Conservation (phyloP, 1,140 invertebrate species). For the Drosophila asahinai region DNA sequence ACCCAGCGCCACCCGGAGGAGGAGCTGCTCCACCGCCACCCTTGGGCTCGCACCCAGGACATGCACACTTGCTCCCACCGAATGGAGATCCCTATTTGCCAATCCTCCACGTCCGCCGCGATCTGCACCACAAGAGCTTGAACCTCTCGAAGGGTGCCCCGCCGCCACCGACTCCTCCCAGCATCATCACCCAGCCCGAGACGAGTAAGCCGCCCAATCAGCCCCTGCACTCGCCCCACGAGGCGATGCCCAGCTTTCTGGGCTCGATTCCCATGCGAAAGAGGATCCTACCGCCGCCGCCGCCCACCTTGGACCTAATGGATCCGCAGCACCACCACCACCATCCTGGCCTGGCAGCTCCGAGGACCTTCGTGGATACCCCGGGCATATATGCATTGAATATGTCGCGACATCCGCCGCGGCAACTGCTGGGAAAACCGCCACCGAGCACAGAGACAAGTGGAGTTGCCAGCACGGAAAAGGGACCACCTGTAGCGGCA, state of each 20-base stretch:
- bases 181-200: slow-evolving; percentile 83
- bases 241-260: slow-evolving; percentile 86
- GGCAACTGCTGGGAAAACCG: slow-evolving; percentile 63
- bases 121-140: slow-evolving; percentile 88
- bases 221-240: slow-evolving; percentile 84
- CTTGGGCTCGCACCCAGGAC: slow-evolving; percentile 6
- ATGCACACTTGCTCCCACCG: slow-evolving; percentile 55
- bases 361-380: slow-evolving; percentile 55
- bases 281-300: slow-evolving; percentile 81
- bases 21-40: slow-evolving; percentile 20
- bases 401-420: slow-evolving; percentile 71
- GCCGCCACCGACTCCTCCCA: slow-evolving; percentile 50
- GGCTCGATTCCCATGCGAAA: slow-evolving; percentile 87
- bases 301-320: slow-evolving; percentile 36
- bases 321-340: slow-evolving; percentile 47
- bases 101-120: slow-evolving; percentile 90
- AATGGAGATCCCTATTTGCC: slow-evolving; percentile 86
- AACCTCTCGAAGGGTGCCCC: slow-evolving; percentile 55
- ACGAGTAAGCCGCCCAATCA: slow-evolving; percentile 64
- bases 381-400: slow-evolving; percentile 67
- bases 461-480: slow-evolving; percentile 30
- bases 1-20: slow-evolving; percentile 19
- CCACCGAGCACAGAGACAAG: slow-evolving; percentile 46
- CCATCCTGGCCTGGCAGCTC: slow-evolving; percentile 38
- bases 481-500: slow-evolving; percentile 29